These are phyloP conservation scores for Dryomyza anilis DNA, from an alignment of 2,888 invertebrate species.

Conservation along the genomic window DNA sequence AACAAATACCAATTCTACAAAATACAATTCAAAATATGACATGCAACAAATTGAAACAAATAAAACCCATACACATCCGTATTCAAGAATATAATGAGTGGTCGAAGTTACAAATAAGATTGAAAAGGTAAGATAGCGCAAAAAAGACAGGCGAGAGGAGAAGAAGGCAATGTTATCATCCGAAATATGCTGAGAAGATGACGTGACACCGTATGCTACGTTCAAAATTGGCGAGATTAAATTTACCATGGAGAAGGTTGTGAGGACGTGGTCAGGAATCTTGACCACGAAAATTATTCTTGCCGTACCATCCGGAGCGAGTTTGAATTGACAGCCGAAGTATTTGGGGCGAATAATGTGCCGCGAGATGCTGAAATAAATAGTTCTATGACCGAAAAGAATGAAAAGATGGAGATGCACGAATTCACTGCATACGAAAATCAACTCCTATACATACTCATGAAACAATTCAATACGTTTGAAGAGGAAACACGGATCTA, in stretches of 20 bases:
- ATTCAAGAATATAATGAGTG: not conserved
- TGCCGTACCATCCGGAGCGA: not conserved
- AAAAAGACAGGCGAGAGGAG: not conserved
- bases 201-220: too few species aligned
- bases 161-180: not conserved
- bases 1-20: too few species aligned
- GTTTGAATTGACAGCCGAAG: not conserved
- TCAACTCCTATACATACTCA: not conserved
- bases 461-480: not conserved
- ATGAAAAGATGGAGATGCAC: not conserved
- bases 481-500: not conserved
- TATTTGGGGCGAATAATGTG: not conserved
- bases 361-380: not conserved
- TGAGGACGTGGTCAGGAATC: not conserved
- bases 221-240: not conserved
- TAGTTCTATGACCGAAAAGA: not conserved
- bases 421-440: not conserved
- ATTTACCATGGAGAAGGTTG: not conserved
- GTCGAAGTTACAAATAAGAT: not conserved
- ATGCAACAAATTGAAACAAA: not conserved
- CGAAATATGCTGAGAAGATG: not conserved
- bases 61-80: not conserved
- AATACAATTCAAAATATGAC: too few species aligned
- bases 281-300: not conserved
- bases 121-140: not conserved